phyloP scores from a whole-genome alignment of 2,797 vertebrate genomes.

The Buceros bicornis region DNA sequence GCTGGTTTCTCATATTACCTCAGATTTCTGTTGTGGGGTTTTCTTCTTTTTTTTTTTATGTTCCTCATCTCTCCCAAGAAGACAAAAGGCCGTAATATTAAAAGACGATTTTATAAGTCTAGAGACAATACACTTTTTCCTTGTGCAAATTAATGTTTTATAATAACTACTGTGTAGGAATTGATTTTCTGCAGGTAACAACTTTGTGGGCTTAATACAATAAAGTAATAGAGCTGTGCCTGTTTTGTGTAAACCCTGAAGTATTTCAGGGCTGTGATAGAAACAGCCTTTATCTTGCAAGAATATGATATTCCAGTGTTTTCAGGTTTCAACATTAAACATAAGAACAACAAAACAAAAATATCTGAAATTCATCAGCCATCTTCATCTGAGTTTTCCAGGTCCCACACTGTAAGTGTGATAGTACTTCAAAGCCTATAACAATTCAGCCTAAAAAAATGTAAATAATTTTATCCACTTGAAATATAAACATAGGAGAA shows the following conservation, averaged over 20 bases:
- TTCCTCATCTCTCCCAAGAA: neutral
- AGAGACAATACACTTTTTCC: neutral
- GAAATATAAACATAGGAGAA: slow-evolving; percentile 6
- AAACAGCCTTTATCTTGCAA: slow-evolving; percentile 18
- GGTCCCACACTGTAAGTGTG: neutral
- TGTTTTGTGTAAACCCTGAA: neutral
- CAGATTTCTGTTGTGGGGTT: neutral
- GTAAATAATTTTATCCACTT: neutral
- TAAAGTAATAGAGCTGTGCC: neutral
- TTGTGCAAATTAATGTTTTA: slow-evolving; percentile 26
- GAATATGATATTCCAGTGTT: neutral
- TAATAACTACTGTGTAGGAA: slow-evolving; percentile 11
- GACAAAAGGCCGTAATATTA: neutral
- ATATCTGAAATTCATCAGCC: slow-evolving; percentile 18
- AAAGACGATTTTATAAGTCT: neutral
- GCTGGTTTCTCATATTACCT: neutral
- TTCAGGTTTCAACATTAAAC: slow-evolving; percentile 38
- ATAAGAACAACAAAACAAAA: neutral
- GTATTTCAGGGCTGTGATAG: neutral
- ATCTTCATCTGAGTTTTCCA: slow-evolving; percentile 5
- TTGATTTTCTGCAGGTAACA: slow-evolving; percentile 44
- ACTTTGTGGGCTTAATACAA: neutral
- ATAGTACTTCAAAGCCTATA: slow-evolving; percentile 40
- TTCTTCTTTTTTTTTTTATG: neutral
- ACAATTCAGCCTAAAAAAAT: neutral